Conservation (phyloP, 2,113 vertebrate genomes). For the Pteronura brasiliensis region DNA sequence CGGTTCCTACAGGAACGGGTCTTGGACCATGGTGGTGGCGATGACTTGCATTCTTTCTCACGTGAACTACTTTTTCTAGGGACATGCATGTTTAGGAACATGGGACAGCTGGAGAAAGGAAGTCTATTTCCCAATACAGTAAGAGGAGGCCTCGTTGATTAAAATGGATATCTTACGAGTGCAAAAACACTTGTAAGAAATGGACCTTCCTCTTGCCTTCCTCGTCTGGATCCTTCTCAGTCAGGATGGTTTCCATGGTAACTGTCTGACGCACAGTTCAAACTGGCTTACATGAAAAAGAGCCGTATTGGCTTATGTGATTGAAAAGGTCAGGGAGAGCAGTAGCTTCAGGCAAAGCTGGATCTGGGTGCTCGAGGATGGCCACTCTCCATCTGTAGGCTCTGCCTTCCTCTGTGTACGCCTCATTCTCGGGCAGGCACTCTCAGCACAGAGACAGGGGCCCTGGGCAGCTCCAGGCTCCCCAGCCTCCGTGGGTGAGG, state of each 20-base stretch:
- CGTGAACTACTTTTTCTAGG: neutral
- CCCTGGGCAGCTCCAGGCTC: neutral
- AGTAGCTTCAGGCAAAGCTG: neutral
- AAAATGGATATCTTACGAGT: neutral
- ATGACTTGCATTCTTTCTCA: neutral
- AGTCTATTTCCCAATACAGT: neutral
- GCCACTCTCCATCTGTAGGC: neutral
- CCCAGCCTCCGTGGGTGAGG: rapidly evolving
- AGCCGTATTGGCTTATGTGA: neutral
- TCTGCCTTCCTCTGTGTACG: neutral
- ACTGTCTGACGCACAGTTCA: neutral
- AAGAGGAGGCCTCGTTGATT: neutral
- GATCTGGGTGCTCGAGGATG: neutral
- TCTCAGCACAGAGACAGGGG: neutral
- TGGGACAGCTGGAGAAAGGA: neutral
- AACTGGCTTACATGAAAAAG: neutral
- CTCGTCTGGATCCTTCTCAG: neutral
- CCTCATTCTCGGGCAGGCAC: neutral
- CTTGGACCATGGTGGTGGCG: neutral
- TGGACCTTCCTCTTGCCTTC: neutral
- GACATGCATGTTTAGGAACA: neutral
- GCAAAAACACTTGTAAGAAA: neutral
- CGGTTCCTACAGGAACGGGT: neutral
- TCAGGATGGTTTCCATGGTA: neutral
- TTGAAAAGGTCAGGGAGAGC: neutral